Evolutionary conservation across 1,140 invertebrate species (phyloP), one percentile per base, ranked within the genome.

Genomic region (Papilio xuthus): DNA sequence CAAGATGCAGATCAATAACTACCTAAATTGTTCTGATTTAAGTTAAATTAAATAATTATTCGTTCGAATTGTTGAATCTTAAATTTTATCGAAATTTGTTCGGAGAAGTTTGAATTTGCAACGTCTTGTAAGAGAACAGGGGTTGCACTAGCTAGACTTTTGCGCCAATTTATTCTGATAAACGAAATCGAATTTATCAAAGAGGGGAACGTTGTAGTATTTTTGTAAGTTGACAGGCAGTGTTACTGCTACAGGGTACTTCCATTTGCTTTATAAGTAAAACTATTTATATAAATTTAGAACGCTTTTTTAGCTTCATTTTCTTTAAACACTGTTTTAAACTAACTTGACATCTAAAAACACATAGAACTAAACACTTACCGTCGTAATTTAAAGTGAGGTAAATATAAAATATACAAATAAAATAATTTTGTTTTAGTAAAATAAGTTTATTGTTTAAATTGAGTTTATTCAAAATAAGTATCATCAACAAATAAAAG

Each of bases 221-320:
- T 86, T 88, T 79, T 84, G 79, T 81, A 80, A 83, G 77, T 85
- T 83, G 85, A 86, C 84, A 82, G 80, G 81, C 84, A 83, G 84
- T 80, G 80, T 86, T 88, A 86, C 84, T 83, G 84, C 81, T 82
- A 88, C 86, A 88, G 80, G 86, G 85, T 80, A 85, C 81, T 85
- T 88, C 86, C 86, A 88, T 88, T 88, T 85, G 23, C 60, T 44
- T 42, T 60, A 81, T 78, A 82, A 78, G 72, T 82, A 81, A 76
- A 60, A 76, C 74, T 76, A 76, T 76, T 76, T 23, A 41, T 76
- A 47, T 76, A 18, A 60, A 76, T 63, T 60, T 76, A 76, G 28
- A 15, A 23, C 10, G 15, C 32, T 28, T 20, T 76, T 76, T 76
- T 76, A 76, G 9, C 28, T 47, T 32, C 47, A 56, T 23, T 32